Conservation (phyloP, 2,113 vertebrate genomes). For the Zosterops pallidus region DNA sequence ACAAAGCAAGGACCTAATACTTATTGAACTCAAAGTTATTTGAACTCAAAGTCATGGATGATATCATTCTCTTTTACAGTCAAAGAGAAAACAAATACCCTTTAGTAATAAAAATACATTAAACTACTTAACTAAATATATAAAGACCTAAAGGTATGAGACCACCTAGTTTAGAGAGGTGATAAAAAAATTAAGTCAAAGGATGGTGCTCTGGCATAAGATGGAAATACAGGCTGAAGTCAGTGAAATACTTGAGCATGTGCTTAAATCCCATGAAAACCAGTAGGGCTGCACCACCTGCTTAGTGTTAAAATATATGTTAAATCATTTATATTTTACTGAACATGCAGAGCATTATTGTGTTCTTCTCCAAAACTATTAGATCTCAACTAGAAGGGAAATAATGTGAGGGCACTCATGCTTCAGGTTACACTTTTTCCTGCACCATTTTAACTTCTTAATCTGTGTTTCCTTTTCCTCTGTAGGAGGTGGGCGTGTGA, state of each 20-base stretch:
- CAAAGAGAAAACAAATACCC: not conserved
- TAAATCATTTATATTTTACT: not conserved
- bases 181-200: not conserved
- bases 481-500: slow-evolving; percentile 91
- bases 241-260: not conserved
- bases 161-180: not conserved
- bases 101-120: not conserved
- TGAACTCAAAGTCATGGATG: not conserved
- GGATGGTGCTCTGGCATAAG: not conserved
- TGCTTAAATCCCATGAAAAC: not conserved
- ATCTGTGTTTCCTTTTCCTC: slow-evolving; percentile 12
- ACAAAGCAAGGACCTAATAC: not conserved
- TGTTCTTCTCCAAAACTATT: not conserved
- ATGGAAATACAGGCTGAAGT: not conserved
- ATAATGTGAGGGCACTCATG: fast-evolving
- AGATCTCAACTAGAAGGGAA: not conserved
- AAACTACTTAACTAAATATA: not conserved
- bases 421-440: not conserved
- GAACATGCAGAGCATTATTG: not conserved
- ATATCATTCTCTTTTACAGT: not conserved
- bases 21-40: not conserved
- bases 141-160: not conserved
- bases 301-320: not conserved
- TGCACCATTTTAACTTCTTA: not conserved
- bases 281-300: not conserved